Evolutionary conservation across 2,888 invertebrate genomes (phyloP).

Genomic region (Stenotaenia linearis): DNA sequence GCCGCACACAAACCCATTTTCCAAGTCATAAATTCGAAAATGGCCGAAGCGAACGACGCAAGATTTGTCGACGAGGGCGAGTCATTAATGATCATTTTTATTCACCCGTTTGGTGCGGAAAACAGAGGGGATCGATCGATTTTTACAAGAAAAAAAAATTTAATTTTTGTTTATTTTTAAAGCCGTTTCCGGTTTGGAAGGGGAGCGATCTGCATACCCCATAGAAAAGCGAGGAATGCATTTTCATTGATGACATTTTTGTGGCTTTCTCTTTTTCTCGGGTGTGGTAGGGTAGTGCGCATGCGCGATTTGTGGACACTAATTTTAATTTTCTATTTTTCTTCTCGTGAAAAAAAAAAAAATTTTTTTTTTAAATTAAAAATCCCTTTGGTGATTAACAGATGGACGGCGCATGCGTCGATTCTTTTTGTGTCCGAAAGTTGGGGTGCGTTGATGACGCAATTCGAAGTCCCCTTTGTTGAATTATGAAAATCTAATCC

Average conservation of each 20-base stretch:
- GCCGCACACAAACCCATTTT: conserved; percentile 28
- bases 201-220: not conserved
- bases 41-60: not conserved
- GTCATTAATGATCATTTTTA: conserved; percentile 30
- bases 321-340: too few relatives aligned
- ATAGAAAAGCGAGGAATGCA: conserved; percentile 13
- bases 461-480: not conserved
- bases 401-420: not conserved
- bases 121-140: not conserved
- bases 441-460: not conserved
- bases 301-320: too few relatives aligned
- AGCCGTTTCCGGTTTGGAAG: not conserved
- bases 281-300: too few relatives aligned
- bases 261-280: conserved; percentile 22
- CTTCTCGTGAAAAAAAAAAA: too few relatives aligned
- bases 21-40: conserved; percentile 26
- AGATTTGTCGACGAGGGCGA: conserved; percentile 26
- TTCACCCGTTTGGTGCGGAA: not conserved
- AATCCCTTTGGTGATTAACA: not conserved
- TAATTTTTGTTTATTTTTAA: not conserved
- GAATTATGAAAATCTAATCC: conserved; percentile 28
- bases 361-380: too few relatives aligned
- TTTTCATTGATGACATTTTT: conserved; percentile 32
- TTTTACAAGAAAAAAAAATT: not conserved
- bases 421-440: not conserved